These are phyloP conservation scores for Lasaia peninsularis DNA, from an alignment of 1,140 invertebrate species.

Conservation along the genomic window DNA sequence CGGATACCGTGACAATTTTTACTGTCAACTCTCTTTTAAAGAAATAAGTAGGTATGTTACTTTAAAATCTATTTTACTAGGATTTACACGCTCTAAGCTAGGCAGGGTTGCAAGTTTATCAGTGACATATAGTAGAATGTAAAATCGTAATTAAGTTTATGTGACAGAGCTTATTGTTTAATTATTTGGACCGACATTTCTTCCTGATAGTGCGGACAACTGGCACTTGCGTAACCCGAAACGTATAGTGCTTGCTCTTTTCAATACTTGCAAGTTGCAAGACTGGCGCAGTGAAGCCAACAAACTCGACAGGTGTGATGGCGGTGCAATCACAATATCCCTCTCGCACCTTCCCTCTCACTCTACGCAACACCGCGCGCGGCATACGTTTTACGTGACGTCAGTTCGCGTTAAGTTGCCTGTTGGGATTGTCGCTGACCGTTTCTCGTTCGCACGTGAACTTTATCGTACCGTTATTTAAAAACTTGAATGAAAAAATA, in stretches of 20 bases:
- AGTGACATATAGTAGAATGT: too few relatives aligned
- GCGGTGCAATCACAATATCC: constrained; percentile 41
- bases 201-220: constrained; percentile 33
- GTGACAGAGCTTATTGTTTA: constrained; percentile 18
- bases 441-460: constrained; percentile 43
- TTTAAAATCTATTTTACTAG: too few relatives aligned
- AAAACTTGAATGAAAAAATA: background rate
- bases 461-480: constrained; percentile 33
- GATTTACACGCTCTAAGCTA: too few relatives aligned
- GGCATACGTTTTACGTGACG: constrained; percentile 29
- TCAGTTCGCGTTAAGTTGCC: constrained; percentile 46
- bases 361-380: constrained; percentile 15
- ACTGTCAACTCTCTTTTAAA: too few relatives aligned
- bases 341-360: constrained; percentile 33
- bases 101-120: too few relatives aligned
- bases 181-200: constrained; percentile 39
- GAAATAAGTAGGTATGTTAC: too few relatives aligned
- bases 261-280: constrained; percentile 28
- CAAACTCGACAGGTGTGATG: constrained; percentile 48
- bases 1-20: too few relatives aligned
- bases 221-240: constrained; percentile 38
- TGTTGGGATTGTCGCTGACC: constrained; percentile 30
- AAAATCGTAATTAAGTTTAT: too few relatives aligned
- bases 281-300: constrained; percentile 8
- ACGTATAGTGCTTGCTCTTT: constrained; percentile 37